These are phyloP conservation scores for Brachionus rubens DNA, from an alignment of 1,140 invertebrate genomes.

Conservation along the genomic window DNA sequence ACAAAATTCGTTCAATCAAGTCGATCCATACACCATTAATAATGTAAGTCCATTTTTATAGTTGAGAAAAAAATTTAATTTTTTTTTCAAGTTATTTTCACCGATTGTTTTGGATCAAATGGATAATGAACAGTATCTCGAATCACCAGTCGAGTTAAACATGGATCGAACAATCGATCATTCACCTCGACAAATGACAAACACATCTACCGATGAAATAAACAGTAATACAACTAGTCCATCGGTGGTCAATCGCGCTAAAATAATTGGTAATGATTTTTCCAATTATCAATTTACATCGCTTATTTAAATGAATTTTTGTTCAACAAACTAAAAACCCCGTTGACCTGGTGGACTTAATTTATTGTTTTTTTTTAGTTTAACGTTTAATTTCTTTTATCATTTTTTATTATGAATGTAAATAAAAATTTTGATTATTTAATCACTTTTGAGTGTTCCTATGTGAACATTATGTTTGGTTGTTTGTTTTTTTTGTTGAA, in stretches of 20 bases:
- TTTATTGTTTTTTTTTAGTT: too few relatives aligned
- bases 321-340: neutral
- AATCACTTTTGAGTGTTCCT: too few relatives aligned
- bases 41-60: neutral
- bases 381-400: too few relatives aligned
- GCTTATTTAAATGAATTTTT: neutral
- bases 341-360: too few relatives aligned
- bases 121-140: conserved; percentile 24
- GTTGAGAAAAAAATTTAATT: neutral
- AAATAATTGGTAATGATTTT: conserved; percentile 42
- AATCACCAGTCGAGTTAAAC: neutral
- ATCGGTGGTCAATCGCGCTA: neutral
- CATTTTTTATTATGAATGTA: too few relatives aligned
- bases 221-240: neutral
- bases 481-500: too few relatives aligned
- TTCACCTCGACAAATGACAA: neutral
- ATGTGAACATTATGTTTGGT: too few relatives aligned
- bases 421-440: too few relatives aligned
- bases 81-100: conserved; percentile 10
- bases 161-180: neutral
- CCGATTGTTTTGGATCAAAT: conserved; percentile 32
- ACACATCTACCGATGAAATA: neutral
- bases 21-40: conserved; percentile 32
- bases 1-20: conserved; percentile 35
- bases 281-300: conserved; percentile 30